Evolutionary conservation across 2,113 vertebrate genomes (phyloP), one percentile per base, ranked within the genome.

Genomic region (Calonectris borealis): DNA sequence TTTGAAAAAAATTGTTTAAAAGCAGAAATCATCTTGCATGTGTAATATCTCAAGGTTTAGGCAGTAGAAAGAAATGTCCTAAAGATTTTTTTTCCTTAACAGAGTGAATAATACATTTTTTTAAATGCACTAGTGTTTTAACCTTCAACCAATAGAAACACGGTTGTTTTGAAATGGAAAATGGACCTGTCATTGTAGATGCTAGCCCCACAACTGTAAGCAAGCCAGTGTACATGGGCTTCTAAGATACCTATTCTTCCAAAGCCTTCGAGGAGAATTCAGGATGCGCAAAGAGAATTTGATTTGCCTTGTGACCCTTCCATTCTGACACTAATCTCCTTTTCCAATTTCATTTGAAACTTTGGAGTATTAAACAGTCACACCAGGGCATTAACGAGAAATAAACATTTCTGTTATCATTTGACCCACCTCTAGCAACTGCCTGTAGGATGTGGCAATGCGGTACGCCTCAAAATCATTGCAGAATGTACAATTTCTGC

Each of bases 391-490:
- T 51, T 69, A n/a, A 19, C 15, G 27, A 58, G 40, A 44, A 79
- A 34, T 4, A 65, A 21, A 24, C 8, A 22, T 77, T 93, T 80
- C 40, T 83, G 1, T 46, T 60, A 14, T 57, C 17, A 62, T 16
- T 54, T 54, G 71, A 72, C 31, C 19, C 12, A 46, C 40, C 6
- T 38, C 27, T 68, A 55, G 38, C 34, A 87, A 18, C 5, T 25
- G 36, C 22, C 70, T 42, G 2, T 38, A 64, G 52, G 38, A 55
- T 51, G 36, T 55, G 75, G 32, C 36, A 34, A 24, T 4, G 58
- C 1, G 5, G 3, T 20, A 31, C 1, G 0, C 57, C 55, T 88
- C 42, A 21, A 17, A 71, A 16, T 55, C 10, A 3, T 5, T 31
- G 11, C 26, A 69, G 49, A 69, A 78, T 0, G 5, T 27, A 18